A percentile compares a stretch with the other conserved stretches of the same genome.
phyloP scores from a whole-genome alignment of 2,888 invertebrate genomes.

The Tanypteryx hageni region DNA sequence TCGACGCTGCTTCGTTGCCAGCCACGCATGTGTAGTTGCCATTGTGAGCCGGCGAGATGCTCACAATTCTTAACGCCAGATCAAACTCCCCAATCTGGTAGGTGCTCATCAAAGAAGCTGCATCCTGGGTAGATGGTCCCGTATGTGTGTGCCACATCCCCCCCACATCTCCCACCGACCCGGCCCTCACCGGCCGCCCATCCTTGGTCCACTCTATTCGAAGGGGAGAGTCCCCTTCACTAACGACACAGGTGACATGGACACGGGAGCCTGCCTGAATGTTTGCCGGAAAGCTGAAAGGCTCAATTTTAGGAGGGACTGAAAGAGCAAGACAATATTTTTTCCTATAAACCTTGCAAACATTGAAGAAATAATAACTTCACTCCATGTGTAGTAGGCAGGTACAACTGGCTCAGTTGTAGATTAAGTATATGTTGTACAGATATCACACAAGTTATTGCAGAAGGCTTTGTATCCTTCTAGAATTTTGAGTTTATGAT shows the following conservation, averaged over 20 bases:
- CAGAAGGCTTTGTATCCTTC: neutral
- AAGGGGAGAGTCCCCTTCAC: constrained; percentile 78
- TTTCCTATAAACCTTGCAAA: constrained; percentile 29
- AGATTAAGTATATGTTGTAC: neutral
- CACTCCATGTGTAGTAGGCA: neutral
- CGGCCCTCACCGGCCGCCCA: constrained; percentile 63
- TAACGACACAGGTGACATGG: constrained; percentile 76
- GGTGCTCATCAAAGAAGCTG: constrained; percentile 68
- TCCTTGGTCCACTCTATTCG: constrained; percentile 77
- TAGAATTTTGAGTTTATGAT: too few species aligned
- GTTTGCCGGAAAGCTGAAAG: constrained; percentile 76
- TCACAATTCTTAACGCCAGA: constrained; percentile 68
- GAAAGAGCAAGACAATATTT: constrained; percentile 70
- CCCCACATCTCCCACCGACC: constrained; percentile 48
- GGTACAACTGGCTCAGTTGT: neutral
- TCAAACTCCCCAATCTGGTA: constrained; percentile 70
- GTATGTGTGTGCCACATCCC: constrained; percentile 51
- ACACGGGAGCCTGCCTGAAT: constrained; percentile 76
- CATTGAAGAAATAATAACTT: neutral
- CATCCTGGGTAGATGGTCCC: constrained; percentile 52
- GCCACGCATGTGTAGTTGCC: constrained; percentile 71
- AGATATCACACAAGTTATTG: neutral
- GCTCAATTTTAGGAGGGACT: constrained; percentile 77
- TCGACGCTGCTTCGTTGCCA: constrained; percentile 67
- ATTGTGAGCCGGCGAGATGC: constrained; percentile 68